These are phyloP conservation scores for Panorpa germanica DNA, from an alignment of 2,888 invertebrate species.

Conservation along the genomic window DNA sequence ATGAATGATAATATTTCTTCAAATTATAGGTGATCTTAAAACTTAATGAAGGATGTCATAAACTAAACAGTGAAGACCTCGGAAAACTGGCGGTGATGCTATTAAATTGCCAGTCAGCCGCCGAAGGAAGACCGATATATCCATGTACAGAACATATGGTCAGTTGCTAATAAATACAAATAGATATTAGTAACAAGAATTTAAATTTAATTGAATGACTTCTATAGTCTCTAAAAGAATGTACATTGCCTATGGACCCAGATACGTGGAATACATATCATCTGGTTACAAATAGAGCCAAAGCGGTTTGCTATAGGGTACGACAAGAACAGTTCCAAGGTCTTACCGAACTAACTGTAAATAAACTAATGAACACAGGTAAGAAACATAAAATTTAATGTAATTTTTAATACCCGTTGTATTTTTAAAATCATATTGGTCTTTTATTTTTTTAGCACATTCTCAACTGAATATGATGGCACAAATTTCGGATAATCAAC, in stretches of 20 bases:
- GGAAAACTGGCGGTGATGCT: slow-evolving; percentile 45
- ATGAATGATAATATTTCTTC: slow-evolving; percentile 9
- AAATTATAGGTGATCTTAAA: slow-evolving; percentile 39
- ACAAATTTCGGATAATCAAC: slow-evolving; percentile 24
- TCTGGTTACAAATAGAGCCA: slow-evolving; percentile 41
- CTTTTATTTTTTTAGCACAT: slow-evolving; percentile 17
- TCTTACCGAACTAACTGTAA: slow-evolving; percentile 41
- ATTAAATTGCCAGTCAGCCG: slow-evolving; percentile 43
- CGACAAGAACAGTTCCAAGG: slow-evolving; percentile 43
- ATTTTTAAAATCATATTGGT: not conserved
- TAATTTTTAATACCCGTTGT: slow-evolving; percentile 1
- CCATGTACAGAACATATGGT: slow-evolving; percentile 42
- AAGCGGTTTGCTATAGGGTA: slow-evolving; percentile 44
- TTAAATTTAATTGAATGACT: slow-evolving; percentile 7
- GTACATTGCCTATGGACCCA: slow-evolving; percentile 42
- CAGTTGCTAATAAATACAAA: not conserved
- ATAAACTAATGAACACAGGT: slow-evolving; percentile 32
- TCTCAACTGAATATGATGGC: slow-evolving; percentile 26
- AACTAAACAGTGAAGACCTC: slow-evolving; percentile 41
- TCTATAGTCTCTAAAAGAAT: slow-evolving; percentile 33
- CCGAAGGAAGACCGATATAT: slow-evolving; percentile 36
- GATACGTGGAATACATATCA: slow-evolving; percentile 52
- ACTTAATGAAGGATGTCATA: slow-evolving; percentile 34
- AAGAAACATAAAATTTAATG: not conserved
- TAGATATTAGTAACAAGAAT: not conserved